Base-by-base conservation (phyloP, 2,113 vertebrate genomes). In the Etheostoma spectabile region DNA sequence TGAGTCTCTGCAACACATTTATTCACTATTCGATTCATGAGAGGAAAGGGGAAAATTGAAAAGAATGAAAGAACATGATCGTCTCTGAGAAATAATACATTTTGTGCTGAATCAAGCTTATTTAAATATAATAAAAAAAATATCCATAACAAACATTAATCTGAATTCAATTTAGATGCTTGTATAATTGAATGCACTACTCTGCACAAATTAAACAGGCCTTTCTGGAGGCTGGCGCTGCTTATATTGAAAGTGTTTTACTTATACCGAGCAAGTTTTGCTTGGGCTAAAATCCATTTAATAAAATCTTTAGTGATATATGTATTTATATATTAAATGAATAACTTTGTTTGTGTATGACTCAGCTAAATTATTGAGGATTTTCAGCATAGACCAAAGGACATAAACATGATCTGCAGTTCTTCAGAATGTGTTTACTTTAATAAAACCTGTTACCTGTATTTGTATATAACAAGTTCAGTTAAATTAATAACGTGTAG, bases 101-200 rank as follows among this genome's bases (percentile, higher is more conserved):
- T 94, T 93, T 91, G 56, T 87, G 89, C 88, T 86, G 77, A 93
- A 90, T 82, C 38, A 30, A 90, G 85, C 90, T 90, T 84, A 92
- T 91, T 93, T 87, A 42, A 86, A 84, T 87, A 85, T 88, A 91
- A 89, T 91, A 88, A 79, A 86, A 86, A 79, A 86, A 88, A 87
- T 89, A 91, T 66, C 87, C 84, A 84, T 86, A 93, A 86, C 84
- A 83, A 77, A 91, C 86, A 89, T 89, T 91, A 63, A 93, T 92
- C 91, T 91, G 77, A 91, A 90, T 93, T 91, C 65, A 82, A 88
- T 86, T 80, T 70, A 77, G 84, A 90, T 87, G 77, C 82, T 82
- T 60, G 64, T 90, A 77, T 88, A 90, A 92, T 89, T 92, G 80
- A 90, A 90, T 89, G 83, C 61, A 65, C 46, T 66, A 68, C 80